phyloP scores from a whole-genome alignment of 2,888 invertebrate species.

The Tipula confusa region DNA sequence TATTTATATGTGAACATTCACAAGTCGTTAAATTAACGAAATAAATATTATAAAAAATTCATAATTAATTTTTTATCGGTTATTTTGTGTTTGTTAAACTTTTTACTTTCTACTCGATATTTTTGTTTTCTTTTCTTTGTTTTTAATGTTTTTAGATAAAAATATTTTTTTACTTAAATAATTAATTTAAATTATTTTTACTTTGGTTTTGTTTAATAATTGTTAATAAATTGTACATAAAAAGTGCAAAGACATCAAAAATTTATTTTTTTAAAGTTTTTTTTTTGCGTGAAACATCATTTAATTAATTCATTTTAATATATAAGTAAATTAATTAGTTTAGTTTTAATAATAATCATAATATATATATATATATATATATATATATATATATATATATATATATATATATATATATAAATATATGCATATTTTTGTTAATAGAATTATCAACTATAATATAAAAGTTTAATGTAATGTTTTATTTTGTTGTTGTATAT shows the following conservation, averaged over 20 bases:
- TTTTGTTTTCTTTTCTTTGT: not conserved
- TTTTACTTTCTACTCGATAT: not conserved
- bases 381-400: too few species aligned
- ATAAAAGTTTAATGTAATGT: not conserved
- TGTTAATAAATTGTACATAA: slow-evolving; percentile 28
- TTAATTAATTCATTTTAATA: not conserved
- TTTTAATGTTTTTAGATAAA: not conserved
- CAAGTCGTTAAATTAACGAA: not conserved
- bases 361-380: not conserved
- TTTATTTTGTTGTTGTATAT: not conserved
- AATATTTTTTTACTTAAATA: not conserved
- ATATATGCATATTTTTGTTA: not conserved
- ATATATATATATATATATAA: too few species aligned
- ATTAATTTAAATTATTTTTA: not conserved
- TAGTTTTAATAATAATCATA: not conserved
- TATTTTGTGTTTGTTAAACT: slow-evolving; percentile 14
- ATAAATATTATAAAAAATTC: not conserved
- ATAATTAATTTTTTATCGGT: not conserved
- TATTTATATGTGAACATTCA: not conserved
- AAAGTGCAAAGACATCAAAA: slow-evolving; percentile 30
- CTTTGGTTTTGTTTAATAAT: not conserved
- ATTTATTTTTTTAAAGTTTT: slow-evolving; percentile 12
- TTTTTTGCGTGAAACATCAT: not conserved
- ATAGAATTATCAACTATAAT: not conserved
- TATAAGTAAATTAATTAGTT: slow-evolving; percentile 4